A percentile compares a stretch with the other conserved stretches of the same genome.
Evolutionary conservation across 2,113 vertebrate species (phyloP).

Genomic region (Semnornis frantzii): DNA sequence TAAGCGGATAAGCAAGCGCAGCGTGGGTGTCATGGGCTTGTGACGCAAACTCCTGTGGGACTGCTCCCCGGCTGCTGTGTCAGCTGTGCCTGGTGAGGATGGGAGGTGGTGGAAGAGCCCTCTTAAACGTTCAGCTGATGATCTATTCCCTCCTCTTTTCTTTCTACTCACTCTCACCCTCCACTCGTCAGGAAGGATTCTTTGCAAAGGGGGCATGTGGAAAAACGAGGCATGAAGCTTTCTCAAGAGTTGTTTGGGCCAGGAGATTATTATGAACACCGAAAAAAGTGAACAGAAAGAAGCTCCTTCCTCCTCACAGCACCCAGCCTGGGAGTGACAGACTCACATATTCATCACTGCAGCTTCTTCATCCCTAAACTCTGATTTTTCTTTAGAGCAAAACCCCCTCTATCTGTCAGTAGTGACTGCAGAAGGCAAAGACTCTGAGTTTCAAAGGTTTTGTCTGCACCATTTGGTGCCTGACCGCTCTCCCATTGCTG

Average conservation of each 20-base stretch:
- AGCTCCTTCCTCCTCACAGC: not conserved
- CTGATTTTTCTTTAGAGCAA: not conserved
- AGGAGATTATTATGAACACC: not conserved
- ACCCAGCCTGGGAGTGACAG: not conserved
- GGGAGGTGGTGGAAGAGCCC: not conserved
- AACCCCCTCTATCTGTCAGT: not conserved
- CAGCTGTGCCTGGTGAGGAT: not conserved
- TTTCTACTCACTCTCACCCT: not conserved
- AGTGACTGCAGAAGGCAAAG: not conserved
- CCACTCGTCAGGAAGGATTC: not conserved
- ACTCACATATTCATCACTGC: not conserved
- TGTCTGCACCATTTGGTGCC: not conserved
- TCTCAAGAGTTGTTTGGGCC: not conserved
- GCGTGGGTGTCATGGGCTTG: not conserved
- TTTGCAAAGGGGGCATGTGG: not conserved
- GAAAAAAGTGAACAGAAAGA: not conserved
- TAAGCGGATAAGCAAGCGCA: not conserved
- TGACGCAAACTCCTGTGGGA: not conserved
- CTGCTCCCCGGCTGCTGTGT: accelerated
- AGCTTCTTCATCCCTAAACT: not conserved
- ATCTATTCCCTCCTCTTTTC: not conserved
- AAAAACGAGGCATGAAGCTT: not conserved
- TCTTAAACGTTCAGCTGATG: not conserved
- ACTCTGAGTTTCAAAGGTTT: not conserved
- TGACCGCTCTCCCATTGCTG: not conserved